Evolutionary conservation across 2,797 vertebrate species (phyloP).

Genomic region (Psittacula echo): DNA sequence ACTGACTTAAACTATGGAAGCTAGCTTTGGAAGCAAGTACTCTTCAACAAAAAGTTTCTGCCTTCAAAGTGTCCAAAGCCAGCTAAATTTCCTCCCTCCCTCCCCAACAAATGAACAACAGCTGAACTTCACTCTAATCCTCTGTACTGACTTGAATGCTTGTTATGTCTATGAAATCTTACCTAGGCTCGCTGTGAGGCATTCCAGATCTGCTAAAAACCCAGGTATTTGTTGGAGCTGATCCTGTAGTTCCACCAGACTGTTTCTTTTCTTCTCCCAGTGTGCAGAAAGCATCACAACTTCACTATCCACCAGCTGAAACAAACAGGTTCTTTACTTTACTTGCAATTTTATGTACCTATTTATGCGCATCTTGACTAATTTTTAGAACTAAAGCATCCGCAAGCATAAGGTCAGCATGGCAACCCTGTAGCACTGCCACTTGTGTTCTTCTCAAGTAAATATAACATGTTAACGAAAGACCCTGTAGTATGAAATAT

Average conservation of each 20-base stretch:
- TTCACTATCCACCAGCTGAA: constrained; percentile 88
- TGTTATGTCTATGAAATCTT: constrained; percentile 23
- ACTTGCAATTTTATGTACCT: background rate
- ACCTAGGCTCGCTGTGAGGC: constrained; percentile 87
- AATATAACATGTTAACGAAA: background rate
- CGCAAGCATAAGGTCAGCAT: background rate
- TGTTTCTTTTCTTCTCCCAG: constrained; percentile 89
- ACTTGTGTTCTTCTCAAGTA: background rate
- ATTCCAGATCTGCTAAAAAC: constrained; percentile 86
- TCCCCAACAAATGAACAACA: background rate
- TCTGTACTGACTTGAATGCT: background rate
- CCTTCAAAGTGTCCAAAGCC: background rate
- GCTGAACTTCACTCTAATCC: background rate
- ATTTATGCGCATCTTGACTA: background rate
- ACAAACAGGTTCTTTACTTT: background rate
- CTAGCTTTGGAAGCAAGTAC: background rate
- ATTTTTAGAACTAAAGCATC: background rate
- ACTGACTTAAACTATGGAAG: background rate
- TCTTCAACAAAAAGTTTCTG: background rate
- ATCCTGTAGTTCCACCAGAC: constrained; percentile 86
- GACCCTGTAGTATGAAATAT: background rate
- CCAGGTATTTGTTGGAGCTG: constrained; percentile 88
- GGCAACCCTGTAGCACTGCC: background rate
- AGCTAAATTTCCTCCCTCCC: background rate
- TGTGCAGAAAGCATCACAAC: constrained; percentile 94